Evolutionary conservation across 2,113 vertebrate genomes (phyloP).

Genomic region (Hippocampus zosterae): DNA sequence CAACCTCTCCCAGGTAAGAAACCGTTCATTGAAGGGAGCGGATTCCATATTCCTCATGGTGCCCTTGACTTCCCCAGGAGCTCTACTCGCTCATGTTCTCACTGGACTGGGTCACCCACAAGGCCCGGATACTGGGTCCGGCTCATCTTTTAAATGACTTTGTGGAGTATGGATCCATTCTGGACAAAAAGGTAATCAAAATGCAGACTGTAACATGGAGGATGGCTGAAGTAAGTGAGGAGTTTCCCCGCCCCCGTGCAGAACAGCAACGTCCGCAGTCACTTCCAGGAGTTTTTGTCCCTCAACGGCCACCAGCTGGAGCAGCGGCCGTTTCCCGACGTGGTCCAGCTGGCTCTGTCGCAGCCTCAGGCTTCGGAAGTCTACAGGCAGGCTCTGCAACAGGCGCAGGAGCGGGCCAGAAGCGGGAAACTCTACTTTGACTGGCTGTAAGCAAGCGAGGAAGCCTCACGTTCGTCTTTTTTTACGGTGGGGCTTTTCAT

Average conservation of each 20-base stretch:
- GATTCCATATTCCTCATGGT: background rate
- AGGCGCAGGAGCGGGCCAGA: slow-evolving; percentile 72
- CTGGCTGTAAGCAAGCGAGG: slow-evolving; percentile 78
- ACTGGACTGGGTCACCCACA: slow-evolving; percentile 90
- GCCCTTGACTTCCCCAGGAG: slow-evolving; percentile 70
- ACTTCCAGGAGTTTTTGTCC: slow-evolving; percentile 96
- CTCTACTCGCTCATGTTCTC: slow-evolving; percentile 89
- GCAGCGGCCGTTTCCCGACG: slow-evolving; percentile 86
- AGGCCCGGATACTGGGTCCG: slow-evolving; percentile 84
- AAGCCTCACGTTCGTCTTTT: background rate
- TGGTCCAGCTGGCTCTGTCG: slow-evolving; percentile 89
- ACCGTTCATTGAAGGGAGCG: background rate
- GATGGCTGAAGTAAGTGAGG: background rate
- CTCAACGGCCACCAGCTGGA: slow-evolving; percentile 90
- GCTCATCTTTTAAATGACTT: slow-evolving; percentile 94
- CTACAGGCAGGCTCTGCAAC: slow-evolving; percentile 80
- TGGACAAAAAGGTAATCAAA: slow-evolving; percentile 87
- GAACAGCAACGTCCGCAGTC: slow-evolving; percentile 81
- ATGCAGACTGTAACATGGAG: background rate
- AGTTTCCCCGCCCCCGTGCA: slow-evolving; percentile 41
- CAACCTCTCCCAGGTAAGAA: slow-evolving; percentile 80
- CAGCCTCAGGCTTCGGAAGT: slow-evolving; percentile 84
- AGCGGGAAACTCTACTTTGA: slow-evolving; percentile 83
- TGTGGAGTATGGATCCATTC: slow-evolving; percentile 79
- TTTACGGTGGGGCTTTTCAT: background rate